Evolutionary conservation across 1,140 invertebrate genomes (phyloP).

Genomic region (Bombus confusus): DNA sequence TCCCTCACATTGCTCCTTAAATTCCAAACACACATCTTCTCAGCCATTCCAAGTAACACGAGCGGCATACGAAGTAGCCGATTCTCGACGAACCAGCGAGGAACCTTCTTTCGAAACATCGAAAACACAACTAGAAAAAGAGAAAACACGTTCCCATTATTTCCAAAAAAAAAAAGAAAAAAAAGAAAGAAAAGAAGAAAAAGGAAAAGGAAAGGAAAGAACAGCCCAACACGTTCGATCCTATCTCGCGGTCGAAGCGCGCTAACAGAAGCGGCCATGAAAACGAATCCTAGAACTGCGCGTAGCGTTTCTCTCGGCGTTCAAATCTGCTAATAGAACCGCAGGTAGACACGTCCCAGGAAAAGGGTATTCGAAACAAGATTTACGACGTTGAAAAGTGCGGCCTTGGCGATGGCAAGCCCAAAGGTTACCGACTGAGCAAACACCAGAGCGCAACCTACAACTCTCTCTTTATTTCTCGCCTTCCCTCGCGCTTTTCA

Average conservation of each 20-base stretch:
- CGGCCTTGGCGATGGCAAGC: not conserved
- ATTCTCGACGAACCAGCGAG: not conserved
- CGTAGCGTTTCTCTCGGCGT: not conserved
- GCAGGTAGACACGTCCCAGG: conserved; percentile 34
- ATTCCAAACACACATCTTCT: conserved; percentile 12
- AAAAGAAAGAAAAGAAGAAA: too few species aligned
- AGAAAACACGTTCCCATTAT: not conserved
- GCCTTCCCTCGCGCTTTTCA: not conserved
- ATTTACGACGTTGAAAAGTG: conserved; percentile 34
- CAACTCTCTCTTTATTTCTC: not conserved
- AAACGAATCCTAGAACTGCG: not conserved
- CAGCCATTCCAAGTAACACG: not conserved
- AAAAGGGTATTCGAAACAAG: conserved; percentile 26
- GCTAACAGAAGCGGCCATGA: not conserved
- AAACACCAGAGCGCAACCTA: not conserved
- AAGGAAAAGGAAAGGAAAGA: too few species aligned
- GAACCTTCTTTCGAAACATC: not conserved
- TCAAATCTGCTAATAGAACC: conserved; percentile 35
- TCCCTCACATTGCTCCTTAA: not conserved
- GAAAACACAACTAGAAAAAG: not conserved
- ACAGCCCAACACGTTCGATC: too few species aligned
- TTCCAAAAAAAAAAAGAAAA: not conserved
- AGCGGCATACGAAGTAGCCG: not conserved
- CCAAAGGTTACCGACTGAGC: conserved; percentile 38
- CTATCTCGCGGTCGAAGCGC: not conserved